A percentile compares a stretch with the other conserved stretches of the same genome.
These are phyloP conservation scores for Machaerirhynchus nigripectus DNA, from an alignment of 2,113 vertebrate species.

Conservation along the genomic window DNA sequence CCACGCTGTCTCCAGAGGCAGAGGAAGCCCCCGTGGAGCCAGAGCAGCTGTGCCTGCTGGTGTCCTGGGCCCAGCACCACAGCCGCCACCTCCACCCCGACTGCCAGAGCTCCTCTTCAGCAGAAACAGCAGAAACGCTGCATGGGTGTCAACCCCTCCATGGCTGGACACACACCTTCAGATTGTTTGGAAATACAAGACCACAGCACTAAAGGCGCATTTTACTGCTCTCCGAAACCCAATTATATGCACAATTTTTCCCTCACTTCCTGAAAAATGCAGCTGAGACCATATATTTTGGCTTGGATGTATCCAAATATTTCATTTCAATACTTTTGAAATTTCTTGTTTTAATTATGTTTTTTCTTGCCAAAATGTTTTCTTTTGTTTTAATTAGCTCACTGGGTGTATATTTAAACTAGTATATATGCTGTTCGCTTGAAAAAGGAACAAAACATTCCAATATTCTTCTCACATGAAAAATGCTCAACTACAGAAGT, in stretches of 20 bases:
- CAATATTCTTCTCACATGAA: neutral
- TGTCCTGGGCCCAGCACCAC: neutral
- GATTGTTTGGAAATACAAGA: neutral
- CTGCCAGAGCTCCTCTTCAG: neutral
- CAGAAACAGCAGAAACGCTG: neutral
- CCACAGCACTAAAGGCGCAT: neutral
- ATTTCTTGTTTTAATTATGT: neutral
- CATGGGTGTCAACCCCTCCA: neutral
- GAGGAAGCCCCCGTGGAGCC: neutral
- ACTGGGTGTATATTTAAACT: neutral
- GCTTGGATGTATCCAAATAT: neutral
- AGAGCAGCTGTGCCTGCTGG: neutral
- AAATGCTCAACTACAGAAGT: neutral
- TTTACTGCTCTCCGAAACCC: neutral
- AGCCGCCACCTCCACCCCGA: accelerated
- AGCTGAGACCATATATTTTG: neutral
- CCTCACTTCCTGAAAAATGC: neutral
- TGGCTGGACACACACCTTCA: neutral
- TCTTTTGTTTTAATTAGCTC: constrained; percentile 25
- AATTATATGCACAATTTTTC: neutral
- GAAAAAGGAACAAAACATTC: constrained; percentile 7
- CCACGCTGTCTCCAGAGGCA: neutral
- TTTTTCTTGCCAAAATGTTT: neutral
- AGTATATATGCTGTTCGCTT: neutral
- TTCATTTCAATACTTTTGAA: neutral